Evolutionary conservation across 2,113 vertebrate species (phyloP).

Genomic region (Gymnogyps californianus): DNA sequence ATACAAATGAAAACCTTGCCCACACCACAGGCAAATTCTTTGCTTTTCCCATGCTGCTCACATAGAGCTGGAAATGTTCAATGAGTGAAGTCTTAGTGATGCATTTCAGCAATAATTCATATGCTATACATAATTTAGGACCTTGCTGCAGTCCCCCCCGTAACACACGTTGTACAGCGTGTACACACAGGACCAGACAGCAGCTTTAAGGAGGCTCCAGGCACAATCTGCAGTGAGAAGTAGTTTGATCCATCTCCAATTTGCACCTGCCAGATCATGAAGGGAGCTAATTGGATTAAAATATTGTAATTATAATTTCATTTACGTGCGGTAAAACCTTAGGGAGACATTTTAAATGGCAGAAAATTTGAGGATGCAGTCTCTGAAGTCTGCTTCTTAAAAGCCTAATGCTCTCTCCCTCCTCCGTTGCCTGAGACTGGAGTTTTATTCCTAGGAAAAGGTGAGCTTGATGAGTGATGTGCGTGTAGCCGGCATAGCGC

Average conservation of each 20-base stretch:
- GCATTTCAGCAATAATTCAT: constrained; percentile 65
- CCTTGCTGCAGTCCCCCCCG: not conserved
- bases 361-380: constrained; percentile 30
- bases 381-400: constrained; percentile 48
- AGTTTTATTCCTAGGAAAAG: not conserved
- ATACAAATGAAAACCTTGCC: constrained; percentile 4
- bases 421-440: not conserved
- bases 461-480: not conserved
- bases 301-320: constrained; percentile 61
- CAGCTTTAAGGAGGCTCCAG: constrained; percentile 53
- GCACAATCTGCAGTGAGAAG: constrained; percentile 18
- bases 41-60: not conserved
- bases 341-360: constrained; percentile 55
- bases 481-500: not conserved
- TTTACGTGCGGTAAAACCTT: constrained; percentile 48
- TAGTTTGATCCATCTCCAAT: constrained; percentile 56
- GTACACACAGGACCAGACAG: not conserved
- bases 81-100: constrained; percentile 3
- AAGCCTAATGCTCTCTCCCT: not conserved
- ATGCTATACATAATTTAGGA: constrained; percentile 45
- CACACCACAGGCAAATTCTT: not conserved
- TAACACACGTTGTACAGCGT: not conserved
- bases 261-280: constrained; percentile 64
- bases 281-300: constrained; percentile 66
- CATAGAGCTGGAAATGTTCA: not conserved